These are phyloP conservation scores for Pseudochirops corinnae DNA, from an alignment of 2,797 vertebrate species.

Conservation along the genomic window DNA sequence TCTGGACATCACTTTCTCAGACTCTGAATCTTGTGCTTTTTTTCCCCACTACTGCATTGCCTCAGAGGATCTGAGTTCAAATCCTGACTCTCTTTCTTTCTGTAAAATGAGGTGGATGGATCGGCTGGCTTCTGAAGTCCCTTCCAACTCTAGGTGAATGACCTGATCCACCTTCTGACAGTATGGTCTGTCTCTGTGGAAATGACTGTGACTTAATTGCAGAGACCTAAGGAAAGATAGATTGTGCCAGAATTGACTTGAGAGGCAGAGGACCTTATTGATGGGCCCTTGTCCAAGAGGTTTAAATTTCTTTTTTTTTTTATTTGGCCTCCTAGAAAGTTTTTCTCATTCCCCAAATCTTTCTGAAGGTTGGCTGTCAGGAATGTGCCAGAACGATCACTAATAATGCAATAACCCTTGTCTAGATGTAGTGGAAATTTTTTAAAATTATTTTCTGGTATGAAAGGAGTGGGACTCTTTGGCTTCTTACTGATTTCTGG, in stretches of 20 bases:
- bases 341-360: not conserved
- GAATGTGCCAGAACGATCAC: conserved; percentile 7
- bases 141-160: not conserved
- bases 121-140: not conserved
- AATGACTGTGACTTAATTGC: not conserved
- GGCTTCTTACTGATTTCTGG: conserved; percentile 37
- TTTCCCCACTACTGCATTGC: not conserved
- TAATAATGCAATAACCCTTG: not conserved
- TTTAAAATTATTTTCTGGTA: not conserved
- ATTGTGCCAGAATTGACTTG: not conserved
- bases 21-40: not conserved
- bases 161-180: not conserved
- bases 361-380: not conserved
- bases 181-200: not conserved
- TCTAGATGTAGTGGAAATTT: conserved; percentile 37
- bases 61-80: not conserved
- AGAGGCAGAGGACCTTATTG: not conserved
- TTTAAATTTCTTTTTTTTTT: not conserved
- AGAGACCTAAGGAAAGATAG: not conserved
- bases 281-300: not conserved
- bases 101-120: not conserved
- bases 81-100: not conserved
- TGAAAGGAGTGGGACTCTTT: not conserved
- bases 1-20: not conserved
- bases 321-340: not conserved